Base-by-base conservation (phyloP, 2,888 invertebrate genomes). In the Muschampia plurimacula region DNA sequence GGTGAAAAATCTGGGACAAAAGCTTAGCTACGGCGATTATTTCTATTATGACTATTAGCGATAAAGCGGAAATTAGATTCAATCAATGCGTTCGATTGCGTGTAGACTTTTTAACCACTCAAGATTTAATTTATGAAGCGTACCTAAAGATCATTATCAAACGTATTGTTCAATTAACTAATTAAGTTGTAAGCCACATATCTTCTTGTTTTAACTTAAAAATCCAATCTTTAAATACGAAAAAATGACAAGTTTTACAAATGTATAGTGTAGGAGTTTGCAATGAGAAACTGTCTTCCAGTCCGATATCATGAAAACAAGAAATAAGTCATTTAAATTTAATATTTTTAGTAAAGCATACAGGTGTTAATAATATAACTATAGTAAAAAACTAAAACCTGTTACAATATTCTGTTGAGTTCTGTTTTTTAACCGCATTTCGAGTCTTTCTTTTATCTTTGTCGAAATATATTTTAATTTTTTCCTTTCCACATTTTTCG, bases 381-480 rank as follows among this genome's bases (percentile, higher is more conserved):
- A 63, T 22, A 44, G 22, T 62, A 44, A 46, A 10, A 41, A 66
- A 22, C 52, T 36, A 71, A 41, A 71, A n/a, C n/a, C 66, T 71
- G 10, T 71, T 49, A 60, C 71, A 71, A 12, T 71, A 66, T 28
- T 71, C 41, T 41, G 55, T 7, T 13, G 52, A 12, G 36, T 74
- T 74, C 32, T 81, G 78, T 22, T 79, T 76, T 67, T 82, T 74
- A 1, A 76, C 60, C 0, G 76, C 66, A 77, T 81, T 76, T 82
- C 86, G 84, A 57, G 80, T 81, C 76, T 84, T 89, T 66, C 89
- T 85, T 76, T 85, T 86, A 12, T 86, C 83, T 75, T 86, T 87
- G 57, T 87, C 85, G 32, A 82, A 83, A 79, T 91, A 92, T n/a
- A 92, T 82, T 67, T 83, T 81, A 13, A 91, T 84, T 80, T 88